phyloP scores from a whole-genome alignment of 1,140 invertebrate species.

The Drosophila cardini region DNA sequence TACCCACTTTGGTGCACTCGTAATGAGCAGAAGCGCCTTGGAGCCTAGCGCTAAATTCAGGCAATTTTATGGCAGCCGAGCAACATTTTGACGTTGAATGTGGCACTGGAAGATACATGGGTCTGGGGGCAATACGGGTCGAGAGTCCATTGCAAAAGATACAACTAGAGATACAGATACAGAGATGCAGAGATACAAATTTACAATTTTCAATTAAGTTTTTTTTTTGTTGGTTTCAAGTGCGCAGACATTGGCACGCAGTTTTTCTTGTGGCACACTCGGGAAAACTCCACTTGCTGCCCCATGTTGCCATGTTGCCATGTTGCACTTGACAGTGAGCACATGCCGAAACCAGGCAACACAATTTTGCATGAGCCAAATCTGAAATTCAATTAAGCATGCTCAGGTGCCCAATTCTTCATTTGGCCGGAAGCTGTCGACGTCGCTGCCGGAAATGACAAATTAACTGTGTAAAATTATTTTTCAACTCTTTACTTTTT shows the following conservation, averaged over 20 bases:
- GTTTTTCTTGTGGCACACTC: not conserved
- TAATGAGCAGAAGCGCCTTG: constrained; percentile 17
- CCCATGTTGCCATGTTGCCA: constrained; percentile 8
- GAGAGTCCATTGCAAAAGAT: constrained; percentile 31
- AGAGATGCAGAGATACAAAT: not conserved
- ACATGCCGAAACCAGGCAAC: constrained; percentile 34
- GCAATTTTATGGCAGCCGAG: constrained; percentile 76
- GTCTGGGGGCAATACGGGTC: constrained; percentile 53
- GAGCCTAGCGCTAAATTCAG: constrained; percentile 78
- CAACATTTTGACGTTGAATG: constrained; percentile 72
- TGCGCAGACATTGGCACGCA: constrained; percentile 69
- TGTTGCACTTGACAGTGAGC: constrained; percentile 52
- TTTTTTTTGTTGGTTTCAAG: constrained; percentile 52
- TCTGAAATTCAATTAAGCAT: constrained; percentile 72
- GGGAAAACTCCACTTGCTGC: constrained; percentile 2
- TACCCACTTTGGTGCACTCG: not conserved
- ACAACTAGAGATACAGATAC: not conserved
- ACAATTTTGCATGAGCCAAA: constrained; percentile 48
- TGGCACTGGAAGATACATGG: constrained; percentile 75
- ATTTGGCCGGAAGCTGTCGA: constrained; percentile 59
- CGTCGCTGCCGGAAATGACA: constrained; percentile 67
- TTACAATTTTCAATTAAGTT: constrained; percentile 1
- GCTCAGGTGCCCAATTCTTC: constrained; percentile 62
- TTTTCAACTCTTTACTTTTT: constrained; percentile 22
- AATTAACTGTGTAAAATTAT: constrained; percentile 72